phyloP scores from a whole-genome alignment of 2,113 vertebrate species.

The Seriola dumerili region DNA sequence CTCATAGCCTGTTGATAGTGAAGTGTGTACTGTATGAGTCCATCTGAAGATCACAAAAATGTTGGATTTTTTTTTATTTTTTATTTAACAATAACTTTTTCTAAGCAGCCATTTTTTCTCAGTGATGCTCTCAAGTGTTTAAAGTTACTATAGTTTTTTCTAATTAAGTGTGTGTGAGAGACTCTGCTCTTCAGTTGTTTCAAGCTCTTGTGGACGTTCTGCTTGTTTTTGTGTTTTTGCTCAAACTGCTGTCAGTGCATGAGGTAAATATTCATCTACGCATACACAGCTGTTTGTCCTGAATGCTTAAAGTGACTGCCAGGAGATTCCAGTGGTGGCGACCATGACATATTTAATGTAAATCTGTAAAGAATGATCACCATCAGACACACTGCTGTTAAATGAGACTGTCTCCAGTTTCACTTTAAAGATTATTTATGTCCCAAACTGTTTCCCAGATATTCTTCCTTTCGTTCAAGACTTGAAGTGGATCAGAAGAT shows the following conservation, averaged over 20 bases:
- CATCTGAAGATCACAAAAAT: neutral
- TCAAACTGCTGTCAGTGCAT: conserved; percentile 33
- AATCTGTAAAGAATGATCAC: neutral
- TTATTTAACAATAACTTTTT: neutral
- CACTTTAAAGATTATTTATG: neutral
- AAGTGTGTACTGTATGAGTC: neutral
- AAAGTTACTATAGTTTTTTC: neutral
- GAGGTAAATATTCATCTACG: conserved; percentile 36
- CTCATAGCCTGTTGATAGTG: neutral
- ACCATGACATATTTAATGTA: neutral
- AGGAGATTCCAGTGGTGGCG: neutral
- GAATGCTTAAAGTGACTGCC: neutral
- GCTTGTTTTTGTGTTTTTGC: conserved; percentile 10
- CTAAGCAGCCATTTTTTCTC: neutral
- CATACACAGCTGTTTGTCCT: conserved; percentile 22
- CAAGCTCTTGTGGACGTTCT: conserved; percentile 14
- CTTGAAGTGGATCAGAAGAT: conserved; percentile 31
- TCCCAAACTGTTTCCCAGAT: neutral
- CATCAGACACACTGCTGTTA: neutral
- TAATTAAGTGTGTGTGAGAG: neutral
- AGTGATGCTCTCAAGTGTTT: neutral
- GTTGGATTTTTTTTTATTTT: neutral
- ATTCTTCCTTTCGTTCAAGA: conserved; percentile 15
- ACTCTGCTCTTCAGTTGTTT: conserved; percentile 1
- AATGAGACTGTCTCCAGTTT: neutral